phyloP scores from a whole-genome alignment of 2,113 vertebrate species.

The Elachura formosa region DNA sequence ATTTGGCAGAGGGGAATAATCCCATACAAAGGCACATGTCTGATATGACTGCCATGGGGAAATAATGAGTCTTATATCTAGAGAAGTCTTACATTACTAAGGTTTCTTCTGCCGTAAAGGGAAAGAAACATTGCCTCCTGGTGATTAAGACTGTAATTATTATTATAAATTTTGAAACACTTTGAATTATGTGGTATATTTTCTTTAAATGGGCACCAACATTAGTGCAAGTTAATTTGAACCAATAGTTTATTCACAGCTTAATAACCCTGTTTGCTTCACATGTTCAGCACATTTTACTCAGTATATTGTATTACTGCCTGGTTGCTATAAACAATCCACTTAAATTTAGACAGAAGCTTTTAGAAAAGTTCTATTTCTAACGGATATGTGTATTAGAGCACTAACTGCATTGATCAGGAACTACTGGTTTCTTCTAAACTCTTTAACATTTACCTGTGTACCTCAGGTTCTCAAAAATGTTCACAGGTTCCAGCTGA shows the following conservation, averaged over 20 bases:
- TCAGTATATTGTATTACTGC: background rate
- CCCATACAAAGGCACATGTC: rapidly evolving
- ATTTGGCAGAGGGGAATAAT: background rate
- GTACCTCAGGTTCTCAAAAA: background rate
- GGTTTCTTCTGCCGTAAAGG: background rate
- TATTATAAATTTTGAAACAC: constrained; percentile 20
- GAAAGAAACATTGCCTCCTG: constrained; percentile 56
- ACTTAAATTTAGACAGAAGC: constrained; percentile 27
- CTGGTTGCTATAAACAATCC: constrained; percentile 34
- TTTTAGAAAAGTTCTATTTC: constrained; percentile 10
- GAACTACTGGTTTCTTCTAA: background rate
- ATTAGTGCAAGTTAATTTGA: background rate
- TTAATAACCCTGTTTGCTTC: background rate
- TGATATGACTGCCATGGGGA: background rate
- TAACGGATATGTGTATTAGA: background rate
- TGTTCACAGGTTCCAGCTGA: background rate
- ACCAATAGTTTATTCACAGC: constrained; percentile 5
- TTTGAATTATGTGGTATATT: background rate
- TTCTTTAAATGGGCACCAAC: constrained; percentile 11
- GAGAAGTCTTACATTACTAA: background rate
- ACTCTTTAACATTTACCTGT: background rate
- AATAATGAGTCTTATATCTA: background rate
- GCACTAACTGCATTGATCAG: background rate
- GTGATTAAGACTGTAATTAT: constrained; percentile 43
- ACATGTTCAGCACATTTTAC: background rate